Base-by-base conservation (phyloP, 1,140 invertebrate species). In the Listronotus oregonensis region DNA sequence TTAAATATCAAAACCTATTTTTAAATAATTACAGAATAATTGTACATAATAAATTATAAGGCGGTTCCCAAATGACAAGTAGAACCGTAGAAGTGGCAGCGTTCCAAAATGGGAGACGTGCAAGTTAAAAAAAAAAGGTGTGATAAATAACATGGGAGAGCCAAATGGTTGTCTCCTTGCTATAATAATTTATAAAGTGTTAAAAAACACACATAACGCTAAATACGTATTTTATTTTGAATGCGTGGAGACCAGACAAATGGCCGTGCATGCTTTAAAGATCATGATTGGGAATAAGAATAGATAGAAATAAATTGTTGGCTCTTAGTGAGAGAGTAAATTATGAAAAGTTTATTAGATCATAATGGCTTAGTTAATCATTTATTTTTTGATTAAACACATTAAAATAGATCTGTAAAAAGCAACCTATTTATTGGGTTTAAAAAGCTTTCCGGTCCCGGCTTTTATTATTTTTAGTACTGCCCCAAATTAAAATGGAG, bases 161-260 rank as follows among this genome's bases (percentile, higher is more conserved):
- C 47, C 47, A 50, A 50, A 50, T 18, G 15, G 14, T 50, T 50
- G 47, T 50, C 47, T 50, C 7, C 17, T n/a, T n/a, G 21, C 17
- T 31, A 11, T 31, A 50, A 50, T 50, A 50, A 50, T 50, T 50
- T 50, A 50, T 50, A 50, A 18, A 50, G 47, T 50, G 18, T 50
- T 50, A 50, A 50, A 50, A 50, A 50, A 50, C 6, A 50, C 17
- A 31, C 47, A 31, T 50, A 50, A 18, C 21, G n/a, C 47, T 21
- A 31, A 50, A 50, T 12, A 50, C 9, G 47, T 50, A 17, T 47
- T 50, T 50, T 50, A 50, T 50, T 46, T 46, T 14, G 43, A 17
- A 17, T 46, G 8, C 17, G 43, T 8, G 43, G 14, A 1, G 21
- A 37, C 11, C 34, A 37, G 34, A 42, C 11, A 12, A 42, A 12